Base-by-base conservation (phyloP, 2,113 vertebrate species). In the Rhineura floridana region DNA sequence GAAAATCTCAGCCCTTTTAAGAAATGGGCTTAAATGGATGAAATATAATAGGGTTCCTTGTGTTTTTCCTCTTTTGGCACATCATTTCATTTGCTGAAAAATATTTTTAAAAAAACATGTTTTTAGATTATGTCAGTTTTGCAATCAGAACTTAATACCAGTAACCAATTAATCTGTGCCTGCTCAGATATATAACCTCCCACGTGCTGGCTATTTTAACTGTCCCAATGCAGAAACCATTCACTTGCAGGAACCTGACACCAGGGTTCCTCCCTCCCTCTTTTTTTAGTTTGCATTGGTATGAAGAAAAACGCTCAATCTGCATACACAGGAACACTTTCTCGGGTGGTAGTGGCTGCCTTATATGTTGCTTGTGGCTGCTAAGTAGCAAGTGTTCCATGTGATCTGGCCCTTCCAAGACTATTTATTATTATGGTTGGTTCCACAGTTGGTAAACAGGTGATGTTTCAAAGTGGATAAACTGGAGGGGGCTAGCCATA, bases 1-100 rank as follows among this genome's bases (percentile, higher is more conserved):
- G 82, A 6, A 93, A 91, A 85, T 81, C 21, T 11, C 15, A 23
- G 81, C 81, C 23, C 11, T 42, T 33, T 67, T 19, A 81, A 84
- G 65, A 88, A 90, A 79, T 17, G 3, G 21, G 21, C 42, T 46
- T 70, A 85, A 72, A 62, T 79, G 84, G 67, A 89, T 87, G 88
- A 21, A 78, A 83, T 89, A 67, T 80, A 87, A 84, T 48, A 67
- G 39, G 12, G 65, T 82, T 90, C 1, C 90, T 93, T 52, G 25
- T 12, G 85, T 82, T 80, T 86, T 91, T 89, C 72, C 28, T 82
- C 30, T 8, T 11, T 62, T 36, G 36, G 30, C 50, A 83, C 84
- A 72, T 96, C 91, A 96, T 94, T 95, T 96, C 65, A 69, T 88
- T 95, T 95, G 94, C 94, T 96, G 87, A 83, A 91, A 94, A 80